Percentiles rank a stretch among this genome's conserved stretches.
phyloP scores from a whole-genome alignment of 2,888 invertebrate genomes.

The Drosophila acutilabella region DNA sequence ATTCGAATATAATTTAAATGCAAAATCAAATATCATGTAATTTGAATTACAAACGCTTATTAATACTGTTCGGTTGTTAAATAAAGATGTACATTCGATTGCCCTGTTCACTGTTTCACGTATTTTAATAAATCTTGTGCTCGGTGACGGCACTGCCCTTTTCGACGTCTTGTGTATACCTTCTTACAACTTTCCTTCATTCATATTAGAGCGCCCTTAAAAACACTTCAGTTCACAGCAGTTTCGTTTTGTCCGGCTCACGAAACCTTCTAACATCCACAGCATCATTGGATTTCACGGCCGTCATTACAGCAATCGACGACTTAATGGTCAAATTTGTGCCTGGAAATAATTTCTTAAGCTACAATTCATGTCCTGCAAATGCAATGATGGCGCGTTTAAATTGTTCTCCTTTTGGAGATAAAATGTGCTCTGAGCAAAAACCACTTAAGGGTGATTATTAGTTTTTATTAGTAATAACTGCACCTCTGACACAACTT shows the following conservation, averaged over 20 bases:
- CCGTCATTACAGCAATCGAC: conserved; percentile 63
- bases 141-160: background rate
- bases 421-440: too few relatives aligned
- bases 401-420: conserved; percentile 48
- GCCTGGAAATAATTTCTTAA: conserved; percentile 66
- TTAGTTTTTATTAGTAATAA: conserved; percentile 76
- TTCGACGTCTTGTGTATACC: background rate
- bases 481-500: conserved; percentile 75
- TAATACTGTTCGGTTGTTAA: too few relatives aligned
- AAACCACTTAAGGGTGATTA: conserved; percentile 70
- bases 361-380: conserved; percentile 76
- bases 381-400: conserved; percentile 75
- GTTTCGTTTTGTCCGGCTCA: conserved; percentile 42
- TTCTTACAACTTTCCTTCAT: conserved; percentile 55
- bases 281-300: conserved; percentile 72
- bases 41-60: too few relatives aligned
- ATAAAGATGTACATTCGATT: too few relatives aligned
- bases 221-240: conserved; percentile 69
- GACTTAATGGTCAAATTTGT: conserved; percentile 71
- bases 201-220: conserved; percentile 80
- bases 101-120: too few relatives aligned
- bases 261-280: conserved; percentile 33
- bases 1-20: too few relatives aligned
- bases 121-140: background rate
- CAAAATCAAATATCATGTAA: too few relatives aligned